Conservation (phyloP, 2,797 vertebrate genomes). For the Trachurus trachurus region DNA sequence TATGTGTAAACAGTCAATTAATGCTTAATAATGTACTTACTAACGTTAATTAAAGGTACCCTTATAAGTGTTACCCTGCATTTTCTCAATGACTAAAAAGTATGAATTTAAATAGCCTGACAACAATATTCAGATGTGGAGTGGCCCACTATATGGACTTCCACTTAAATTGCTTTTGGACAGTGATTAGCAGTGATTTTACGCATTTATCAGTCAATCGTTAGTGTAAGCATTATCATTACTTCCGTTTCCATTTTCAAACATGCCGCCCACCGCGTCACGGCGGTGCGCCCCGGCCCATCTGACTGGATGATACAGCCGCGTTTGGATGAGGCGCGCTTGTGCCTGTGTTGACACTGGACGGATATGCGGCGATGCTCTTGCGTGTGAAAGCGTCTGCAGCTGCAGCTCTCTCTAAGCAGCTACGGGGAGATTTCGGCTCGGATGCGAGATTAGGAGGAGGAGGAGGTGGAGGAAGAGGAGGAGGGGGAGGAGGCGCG, state of each 20-base stretch:
- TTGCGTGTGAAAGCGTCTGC: slow-evolving; percentile 59
- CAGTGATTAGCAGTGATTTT: fast-evolving
- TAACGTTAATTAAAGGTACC: too few relatives aligned
- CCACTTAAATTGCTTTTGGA: not conserved
- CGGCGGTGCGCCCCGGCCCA: slow-evolving; percentile 45
- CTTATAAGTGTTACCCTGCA: too few relatives aligned
- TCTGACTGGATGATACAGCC: slow-evolving; percentile 1
- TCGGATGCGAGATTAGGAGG: slow-evolving; percentile 45
- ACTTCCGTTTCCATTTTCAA: slow-evolving; percentile 37
- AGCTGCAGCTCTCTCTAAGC: slow-evolving; percentile 39
- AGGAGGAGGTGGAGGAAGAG: slow-evolving; percentile 28
- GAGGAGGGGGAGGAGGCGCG: slow-evolving; percentile 35
- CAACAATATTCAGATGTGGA: not conserved
- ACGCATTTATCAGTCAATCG: too few relatives aligned
- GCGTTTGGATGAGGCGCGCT: slow-evolving; percentile 39
- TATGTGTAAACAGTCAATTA: too few relatives aligned
- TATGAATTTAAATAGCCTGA: not conserved
- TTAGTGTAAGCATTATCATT: not conserved
- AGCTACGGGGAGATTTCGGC: slow-evolving; percentile 49
- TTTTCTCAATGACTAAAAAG: not conserved
- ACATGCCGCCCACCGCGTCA: slow-evolving; percentile 67
- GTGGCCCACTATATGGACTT: not conserved
- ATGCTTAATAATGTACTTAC: too few relatives aligned
- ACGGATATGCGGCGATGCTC: slow-evolving; percentile 66
- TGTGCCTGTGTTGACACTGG: slow-evolving; percentile 64